Percentiles rank a stretch among this genome's conserved stretches.
Evolutionary conservation across 2,888 invertebrate genomes (phyloP).

Genomic region (Macaria liturata): DNA sequence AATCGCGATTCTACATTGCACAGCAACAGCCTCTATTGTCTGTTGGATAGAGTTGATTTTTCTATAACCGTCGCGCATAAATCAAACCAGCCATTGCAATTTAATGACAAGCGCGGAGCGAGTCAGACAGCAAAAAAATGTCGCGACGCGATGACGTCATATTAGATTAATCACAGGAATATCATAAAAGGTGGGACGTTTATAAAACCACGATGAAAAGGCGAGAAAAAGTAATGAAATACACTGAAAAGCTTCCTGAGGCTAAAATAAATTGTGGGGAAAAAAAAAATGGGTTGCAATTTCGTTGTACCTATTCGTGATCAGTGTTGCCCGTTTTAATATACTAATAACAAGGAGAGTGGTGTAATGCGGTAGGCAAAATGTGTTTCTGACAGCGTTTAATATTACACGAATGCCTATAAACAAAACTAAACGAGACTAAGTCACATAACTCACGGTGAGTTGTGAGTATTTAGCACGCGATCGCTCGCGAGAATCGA

Average conservation of each 20-base stretch:
- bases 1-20: conserved; percentile 23
- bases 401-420: conserved; percentile 63
- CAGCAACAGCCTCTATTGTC: conserved; percentile 21
- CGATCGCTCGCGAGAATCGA: conserved; percentile 60
- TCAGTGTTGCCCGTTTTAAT: conserved; percentile 31
- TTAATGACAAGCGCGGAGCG: conserved; percentile 49
- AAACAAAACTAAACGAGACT: conserved; percentile 74
- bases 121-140: conserved; percentile 56
- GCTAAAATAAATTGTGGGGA: conserved; percentile 6
- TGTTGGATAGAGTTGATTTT: conserved; percentile 38
- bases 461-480: conserved; percentile 73
- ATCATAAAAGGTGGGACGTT: conserved; percentile 23
- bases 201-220: conserved; percentile 14
- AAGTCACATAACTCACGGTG: conserved; percentile 70
- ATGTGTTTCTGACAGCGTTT: conserved; percentile 50
- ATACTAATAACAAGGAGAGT: conserved; percentile 41
- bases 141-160: conserved; percentile 59
- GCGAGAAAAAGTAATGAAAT: conserved; percentile 6
- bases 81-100: conserved; percentile 47
- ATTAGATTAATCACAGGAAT: conserved; percentile 44
- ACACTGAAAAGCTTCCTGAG: conserved; percentile 5
- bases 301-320: conserved; percentile 4
- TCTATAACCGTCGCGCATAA: conserved; percentile 22
- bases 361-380: conserved; percentile 44
- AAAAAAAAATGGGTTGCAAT: conserved; percentile 20